Evolutionary conservation across 2,797 vertebrate species (phyloP), one percentile per base, ranked within the genome.

Genomic region (Aeoliscus strigatus): DNA sequence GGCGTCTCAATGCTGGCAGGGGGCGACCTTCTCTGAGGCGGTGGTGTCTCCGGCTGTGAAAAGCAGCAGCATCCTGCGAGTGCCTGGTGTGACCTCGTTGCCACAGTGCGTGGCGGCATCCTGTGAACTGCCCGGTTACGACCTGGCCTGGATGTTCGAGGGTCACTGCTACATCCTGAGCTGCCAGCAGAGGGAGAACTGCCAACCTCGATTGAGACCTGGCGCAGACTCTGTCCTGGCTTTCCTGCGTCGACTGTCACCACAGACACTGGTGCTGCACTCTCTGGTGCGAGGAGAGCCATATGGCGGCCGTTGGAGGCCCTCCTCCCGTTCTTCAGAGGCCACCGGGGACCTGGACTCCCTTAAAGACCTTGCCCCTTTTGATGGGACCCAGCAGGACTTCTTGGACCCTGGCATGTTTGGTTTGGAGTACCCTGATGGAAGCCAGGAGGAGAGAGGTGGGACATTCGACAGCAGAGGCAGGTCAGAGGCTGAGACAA

Each of bases 101-200:
- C 46, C 78, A 0, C 88, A 88, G 70, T 95, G 93, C 47, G 86
- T 82, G 1, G 66, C 81, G 0, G 91, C 92, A 0, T 91, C 92
- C 70, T 96, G 93, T 40, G 87, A 91, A 50, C 78, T 91, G 31
- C 65, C 82, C 0, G 88, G 81, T 17, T 94, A 90, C 15, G 88
- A 94, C 73, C 61, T 94, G 63, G 90, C 91, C 31, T 97, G 93
- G 94, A 79, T 93, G 80, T 91, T 94, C 7, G 80, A 92, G 36
- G 86, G 70, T 5, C 89, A 60, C 58, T 96, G 94, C 79, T 95
- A 92, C 38, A 70, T 94, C 0, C 89, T 97, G 55, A 91, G 80
- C 83, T 97, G 94, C 66, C 88, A 83, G 25, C 85, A 51, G 49
- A 78, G 68, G 56, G 88, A 84, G 33, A 84, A 79, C 37, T 95